Evolutionary conservation across 2,113 vertebrate genomes (phyloP).

Genomic region (Gracilinanus agilis): DNA sequence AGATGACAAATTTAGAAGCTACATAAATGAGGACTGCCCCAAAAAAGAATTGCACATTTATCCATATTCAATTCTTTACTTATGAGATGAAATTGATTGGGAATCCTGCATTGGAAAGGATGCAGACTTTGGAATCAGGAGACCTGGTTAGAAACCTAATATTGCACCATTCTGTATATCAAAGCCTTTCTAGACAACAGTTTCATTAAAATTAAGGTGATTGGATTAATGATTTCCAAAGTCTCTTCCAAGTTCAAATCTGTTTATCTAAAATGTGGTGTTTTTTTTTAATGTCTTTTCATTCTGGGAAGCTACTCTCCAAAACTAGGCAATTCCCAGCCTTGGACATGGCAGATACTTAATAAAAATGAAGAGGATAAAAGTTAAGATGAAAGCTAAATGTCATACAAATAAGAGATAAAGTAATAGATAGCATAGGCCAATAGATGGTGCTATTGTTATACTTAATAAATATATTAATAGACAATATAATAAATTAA

Average conservation of each 20-base stretch:
- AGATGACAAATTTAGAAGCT: background rate
- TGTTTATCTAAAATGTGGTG: background rate
- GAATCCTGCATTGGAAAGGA: background rate
- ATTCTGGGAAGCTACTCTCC: background rate
- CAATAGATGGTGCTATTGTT: conserved; percentile 78
- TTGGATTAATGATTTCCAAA: background rate
- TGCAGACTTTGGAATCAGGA: background rate
- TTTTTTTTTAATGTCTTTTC: conserved; percentile 14
- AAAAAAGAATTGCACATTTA: background rate
- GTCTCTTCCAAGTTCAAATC: background rate
- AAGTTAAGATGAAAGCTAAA: background rate
- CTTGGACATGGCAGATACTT: background rate
- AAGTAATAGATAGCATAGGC: background rate
- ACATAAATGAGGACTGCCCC: background rate
- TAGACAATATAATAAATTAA: background rate
- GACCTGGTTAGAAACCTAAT: background rate
- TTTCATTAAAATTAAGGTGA: background rate
- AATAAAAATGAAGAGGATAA: background rate
- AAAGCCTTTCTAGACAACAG: background rate
- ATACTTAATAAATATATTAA: background rate
- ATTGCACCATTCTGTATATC: background rate
- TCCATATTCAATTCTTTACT: conserved; percentile 33
- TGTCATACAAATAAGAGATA: background rate
- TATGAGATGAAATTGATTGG: conserved; percentile 12
- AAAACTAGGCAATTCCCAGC: background rate